Conservation (phyloP, 2,113 vertebrate species). For the Passer domesticus region DNA sequence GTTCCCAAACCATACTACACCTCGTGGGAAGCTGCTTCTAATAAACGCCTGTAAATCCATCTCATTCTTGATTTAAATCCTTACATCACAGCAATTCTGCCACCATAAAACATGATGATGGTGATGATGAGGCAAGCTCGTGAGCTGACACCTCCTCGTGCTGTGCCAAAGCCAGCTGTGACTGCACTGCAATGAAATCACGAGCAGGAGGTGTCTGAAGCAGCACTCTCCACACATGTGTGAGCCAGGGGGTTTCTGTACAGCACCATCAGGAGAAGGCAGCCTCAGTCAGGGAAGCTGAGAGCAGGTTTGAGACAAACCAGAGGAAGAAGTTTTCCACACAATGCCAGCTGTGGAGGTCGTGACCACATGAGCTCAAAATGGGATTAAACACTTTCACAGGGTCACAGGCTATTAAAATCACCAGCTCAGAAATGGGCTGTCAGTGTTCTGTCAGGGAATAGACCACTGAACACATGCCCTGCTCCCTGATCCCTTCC, state of each 20-base stretch:
- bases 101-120: background rate
- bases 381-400: constrained; percentile 5
- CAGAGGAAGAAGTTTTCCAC: background rate
- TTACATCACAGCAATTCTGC: background rate
- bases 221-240: background rate
- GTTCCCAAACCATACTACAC: background rate
- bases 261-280: fast-evolving
- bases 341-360: background rate
- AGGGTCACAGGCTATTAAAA: background rate
- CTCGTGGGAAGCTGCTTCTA: background rate
- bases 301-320: background rate
- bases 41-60: background rate
- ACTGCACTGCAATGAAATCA: background rate
- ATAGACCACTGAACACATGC: background rate
- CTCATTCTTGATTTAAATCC: background rate
- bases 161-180: background rate
- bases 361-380: background rate
- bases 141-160: fast-evolving
- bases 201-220: background rate
- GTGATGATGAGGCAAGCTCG: background rate
- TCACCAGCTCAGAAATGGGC: background rate
- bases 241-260: background rate
- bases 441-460: background rate
- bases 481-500: background rate
- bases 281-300: background rate